These are phyloP conservation scores for Gobiocypris rarus DNA, from an alignment of 2,113 vertebrate genomes.

Conservation along the genomic window DNA sequence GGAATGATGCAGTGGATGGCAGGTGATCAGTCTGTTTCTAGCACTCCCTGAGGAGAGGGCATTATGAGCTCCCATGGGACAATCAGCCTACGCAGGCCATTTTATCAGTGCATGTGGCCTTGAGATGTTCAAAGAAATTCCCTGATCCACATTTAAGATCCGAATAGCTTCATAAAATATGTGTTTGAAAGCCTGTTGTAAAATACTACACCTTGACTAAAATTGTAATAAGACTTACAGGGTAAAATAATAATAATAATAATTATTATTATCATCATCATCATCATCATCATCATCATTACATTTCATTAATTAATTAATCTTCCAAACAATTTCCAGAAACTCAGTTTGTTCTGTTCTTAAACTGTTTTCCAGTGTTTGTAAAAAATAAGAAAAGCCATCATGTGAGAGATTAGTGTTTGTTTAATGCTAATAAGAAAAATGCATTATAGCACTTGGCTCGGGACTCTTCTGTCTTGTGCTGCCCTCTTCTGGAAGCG, in stretches of 20 bases:
- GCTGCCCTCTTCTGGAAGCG: slow-evolving; percentile 47
- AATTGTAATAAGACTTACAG: not conserved
- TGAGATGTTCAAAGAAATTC: slow-evolving; percentile 12
- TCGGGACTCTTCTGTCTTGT: slow-evolving; percentile 10
- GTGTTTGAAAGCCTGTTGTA: not conserved
- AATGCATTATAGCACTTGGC: not conserved
- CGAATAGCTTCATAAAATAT: not conserved
- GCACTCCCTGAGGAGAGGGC: slow-evolving; percentile 12
- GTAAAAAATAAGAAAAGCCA: not conserved
- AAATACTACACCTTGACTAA: not conserved
- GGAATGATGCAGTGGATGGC: slow-evolving; percentile 31
- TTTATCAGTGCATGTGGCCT: slow-evolving; percentile 4
- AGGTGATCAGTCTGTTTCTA: slow-evolving; percentile 29
- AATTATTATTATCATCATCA: not conserved
- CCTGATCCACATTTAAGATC: not conserved
- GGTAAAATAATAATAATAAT: not conserved
- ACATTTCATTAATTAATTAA: not conserved
- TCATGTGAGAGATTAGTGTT: not conserved
- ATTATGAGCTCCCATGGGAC: slow-evolving; percentile 27
- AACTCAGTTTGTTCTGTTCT: not conserved
- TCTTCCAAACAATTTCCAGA: not conserved
- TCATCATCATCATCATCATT: not conserved
- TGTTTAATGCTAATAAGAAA: not conserved
- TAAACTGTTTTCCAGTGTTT: not conserved
- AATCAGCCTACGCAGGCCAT: slow-evolving; percentile 17